These are phyloP conservation scores for Peromyscus eremicus DNA, from an alignment of 2,797 vertebrate genomes.

Conservation along the genomic window DNA sequence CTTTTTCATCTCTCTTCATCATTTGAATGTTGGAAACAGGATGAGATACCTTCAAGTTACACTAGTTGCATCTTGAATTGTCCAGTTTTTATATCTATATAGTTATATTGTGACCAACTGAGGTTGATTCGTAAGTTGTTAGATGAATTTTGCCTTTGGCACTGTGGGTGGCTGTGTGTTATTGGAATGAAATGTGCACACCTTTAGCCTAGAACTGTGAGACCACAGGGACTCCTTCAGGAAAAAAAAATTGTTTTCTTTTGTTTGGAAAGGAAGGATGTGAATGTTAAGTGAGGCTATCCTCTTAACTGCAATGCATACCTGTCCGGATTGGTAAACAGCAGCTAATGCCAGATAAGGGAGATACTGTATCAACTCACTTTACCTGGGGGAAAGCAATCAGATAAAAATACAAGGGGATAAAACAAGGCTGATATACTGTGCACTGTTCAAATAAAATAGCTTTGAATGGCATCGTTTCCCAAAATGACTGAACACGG, in stretches of 20 bases:
- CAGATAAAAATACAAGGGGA: neutral
- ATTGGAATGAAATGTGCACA: neutral
- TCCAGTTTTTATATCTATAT: neutral
- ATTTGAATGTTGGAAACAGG: constrained; percentile 2
- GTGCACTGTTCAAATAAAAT: neutral
- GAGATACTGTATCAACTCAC: neutral
- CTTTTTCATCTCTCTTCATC: constrained; percentile 24
- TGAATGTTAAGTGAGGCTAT: constrained; percentile 4
- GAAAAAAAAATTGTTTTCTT: neutral
- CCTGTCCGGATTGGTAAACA: neutral
- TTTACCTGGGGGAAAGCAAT: neutral
- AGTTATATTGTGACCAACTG: neutral
- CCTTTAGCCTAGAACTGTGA: neutral
- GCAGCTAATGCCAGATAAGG: neutral
- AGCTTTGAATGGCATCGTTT: neutral
- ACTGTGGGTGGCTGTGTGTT: neutral
- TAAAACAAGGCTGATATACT: neutral
- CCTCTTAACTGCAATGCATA: constrained; percentile 1
- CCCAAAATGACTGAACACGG: neutral
- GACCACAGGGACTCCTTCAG: neutral
- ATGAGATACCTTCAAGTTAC: constrained; percentile 41
- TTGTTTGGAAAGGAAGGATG: constrained; percentile 12
- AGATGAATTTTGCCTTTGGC: constrained; percentile 34
- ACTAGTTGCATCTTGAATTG: constrained; percentile 15
- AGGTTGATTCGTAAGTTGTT: neutral